Evolutionary conservation across 2,888 invertebrate genomes (phyloP).

Genomic region (Latrodectus hesperus): DNA sequence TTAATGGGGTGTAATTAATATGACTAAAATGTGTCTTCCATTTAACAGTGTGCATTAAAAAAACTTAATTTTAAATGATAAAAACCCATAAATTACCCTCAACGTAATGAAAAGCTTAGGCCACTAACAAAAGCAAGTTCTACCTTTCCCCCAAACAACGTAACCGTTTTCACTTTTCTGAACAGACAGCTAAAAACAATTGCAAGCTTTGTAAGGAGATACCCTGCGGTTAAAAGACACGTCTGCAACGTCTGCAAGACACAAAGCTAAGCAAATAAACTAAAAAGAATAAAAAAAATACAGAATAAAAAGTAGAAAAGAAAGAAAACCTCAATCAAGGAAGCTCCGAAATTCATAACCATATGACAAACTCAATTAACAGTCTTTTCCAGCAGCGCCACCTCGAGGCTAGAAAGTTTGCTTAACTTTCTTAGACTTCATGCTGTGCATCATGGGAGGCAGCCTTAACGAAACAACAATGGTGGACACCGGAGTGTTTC

Average conservation of each 20-base stretch:
- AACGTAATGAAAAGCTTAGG: too few species aligned
- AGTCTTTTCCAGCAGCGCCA: slow-evolving; percentile 31
- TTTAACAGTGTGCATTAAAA: too few species aligned
- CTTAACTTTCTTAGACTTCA: slow-evolving; percentile 20
- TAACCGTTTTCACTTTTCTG: neutral
- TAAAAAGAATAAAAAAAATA: slow-evolving; percentile 7
- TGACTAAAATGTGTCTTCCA: too few species aligned
- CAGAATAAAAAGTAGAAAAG: slow-evolving; percentile 15
- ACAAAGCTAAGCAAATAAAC: slow-evolving; percentile 14
- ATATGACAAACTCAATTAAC: slow-evolving; percentile 64
- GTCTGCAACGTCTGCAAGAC: slow-evolving; percentile 29
- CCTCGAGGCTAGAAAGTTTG: slow-evolving; percentile 46
- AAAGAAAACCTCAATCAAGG: slow-evolving; percentile 42
- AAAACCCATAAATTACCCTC: too few species aligned
- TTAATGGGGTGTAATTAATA: too few species aligned
- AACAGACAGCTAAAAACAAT: neutral
- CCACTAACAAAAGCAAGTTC: too few species aligned
- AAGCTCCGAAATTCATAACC: slow-evolving; percentile 50
- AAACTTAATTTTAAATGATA: too few species aligned
- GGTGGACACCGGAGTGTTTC: slow-evolving; percentile 12
- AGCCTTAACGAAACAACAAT: slow-evolving; percentile 29
- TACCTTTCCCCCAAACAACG: neutral
- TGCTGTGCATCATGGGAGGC: slow-evolving; percentile 46
- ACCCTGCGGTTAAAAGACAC: slow-evolving; percentile 24
- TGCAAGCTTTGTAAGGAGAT: slow-evolving; percentile 4